Conservation (phyloP, 2,797 vertebrate species). For the Acanthurus tractus region DNA sequence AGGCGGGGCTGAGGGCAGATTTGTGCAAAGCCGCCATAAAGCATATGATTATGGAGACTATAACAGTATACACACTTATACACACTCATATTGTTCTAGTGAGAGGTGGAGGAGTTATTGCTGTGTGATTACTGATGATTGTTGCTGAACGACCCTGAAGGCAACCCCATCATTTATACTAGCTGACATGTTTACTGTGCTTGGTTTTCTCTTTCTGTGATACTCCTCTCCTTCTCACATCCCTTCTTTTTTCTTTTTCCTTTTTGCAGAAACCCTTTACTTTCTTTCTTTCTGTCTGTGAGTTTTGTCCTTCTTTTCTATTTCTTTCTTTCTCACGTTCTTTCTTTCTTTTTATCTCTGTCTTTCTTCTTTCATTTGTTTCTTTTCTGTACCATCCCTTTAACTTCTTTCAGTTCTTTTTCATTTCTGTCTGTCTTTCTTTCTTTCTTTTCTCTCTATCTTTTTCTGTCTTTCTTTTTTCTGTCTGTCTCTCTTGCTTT, state of each 20-base stretch:
- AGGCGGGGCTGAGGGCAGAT: constrained; percentile 20
- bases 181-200: constrained; percentile 66
- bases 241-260: not conserved
- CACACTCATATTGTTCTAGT: not conserved
- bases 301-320: too few species aligned
- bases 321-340: too few species aligned
- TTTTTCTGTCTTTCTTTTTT: not conserved
- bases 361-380: not conserved
- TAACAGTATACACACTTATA: constrained; percentile 1
- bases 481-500: too few species aligned
- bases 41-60: constrained; percentile 42
- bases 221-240: constrained; percentile 3
- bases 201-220: constrained; percentile 25
- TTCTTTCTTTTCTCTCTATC: constrained; percentile 9
- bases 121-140: constrained; percentile 19
- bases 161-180: constrained; percentile 22
- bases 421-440: constrained; percentile 15
- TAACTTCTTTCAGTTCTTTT: not conserved
- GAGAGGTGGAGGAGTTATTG: constrained; percentile 26
- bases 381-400: not conserved
- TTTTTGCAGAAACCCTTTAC: not conserved
- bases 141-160: not conserved
- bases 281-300: too few species aligned
- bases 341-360: too few species aligned
- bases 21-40: constrained; percentile 11